Conservation (phyloP, 2,888 invertebrate species). For the Plebejus anna region DNA sequence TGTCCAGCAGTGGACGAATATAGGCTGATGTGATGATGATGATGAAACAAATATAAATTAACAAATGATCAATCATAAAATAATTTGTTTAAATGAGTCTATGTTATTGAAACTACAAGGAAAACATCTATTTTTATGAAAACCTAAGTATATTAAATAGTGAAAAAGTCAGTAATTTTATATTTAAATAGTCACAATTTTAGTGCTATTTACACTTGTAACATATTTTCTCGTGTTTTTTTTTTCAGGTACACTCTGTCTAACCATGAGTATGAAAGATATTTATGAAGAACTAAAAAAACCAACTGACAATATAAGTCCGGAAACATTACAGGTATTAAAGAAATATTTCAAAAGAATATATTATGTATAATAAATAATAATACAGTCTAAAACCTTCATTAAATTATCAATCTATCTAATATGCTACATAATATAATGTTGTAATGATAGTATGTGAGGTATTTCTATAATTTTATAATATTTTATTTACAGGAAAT, state of each 20-base stretch:
- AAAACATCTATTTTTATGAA: neutral
- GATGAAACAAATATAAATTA: too few species aligned
- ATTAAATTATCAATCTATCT: neutral
- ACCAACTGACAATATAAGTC: conserved; percentile 2
- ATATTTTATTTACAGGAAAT: conserved; percentile 51
- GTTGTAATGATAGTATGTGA: too few species aligned
- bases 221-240: neutral
- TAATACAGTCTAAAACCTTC: neutral
- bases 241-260: neutral
- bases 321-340: conserved; percentile 13
- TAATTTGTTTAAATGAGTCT: neutral
- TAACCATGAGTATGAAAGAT: neutral
- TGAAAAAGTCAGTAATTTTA: neutral
- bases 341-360: neutral
- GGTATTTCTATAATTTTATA: neutral
- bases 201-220: neutral
- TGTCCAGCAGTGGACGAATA: too few species aligned
- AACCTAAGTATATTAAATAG: neutral
- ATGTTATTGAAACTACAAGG: neutral
- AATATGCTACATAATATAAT: too few species aligned
- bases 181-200: neutral
- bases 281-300: conserved; percentile 6
- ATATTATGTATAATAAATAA: neutral
- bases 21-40: too few species aligned
- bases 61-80: neutral